Percentiles rank a stretch among this genome's conserved stretches.
phyloP scores from a whole-genome alignment of 1,140 invertebrate genomes.

The Drosophila lini region DNA sequence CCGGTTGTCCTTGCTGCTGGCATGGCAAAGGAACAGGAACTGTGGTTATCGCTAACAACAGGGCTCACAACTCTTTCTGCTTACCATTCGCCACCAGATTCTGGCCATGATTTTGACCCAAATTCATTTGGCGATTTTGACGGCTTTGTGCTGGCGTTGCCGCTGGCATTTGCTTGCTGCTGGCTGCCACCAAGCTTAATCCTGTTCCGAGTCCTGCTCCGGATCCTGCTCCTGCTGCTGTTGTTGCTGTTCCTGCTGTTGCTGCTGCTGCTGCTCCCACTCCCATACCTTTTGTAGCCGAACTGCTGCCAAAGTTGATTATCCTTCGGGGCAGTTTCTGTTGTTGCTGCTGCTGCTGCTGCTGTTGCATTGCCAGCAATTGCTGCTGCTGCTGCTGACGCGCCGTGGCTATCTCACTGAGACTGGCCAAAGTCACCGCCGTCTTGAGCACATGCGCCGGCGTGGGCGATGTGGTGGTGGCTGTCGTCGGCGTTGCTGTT shows the following conservation, averaged over 20 bases:
- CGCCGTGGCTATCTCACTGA: conserved; percentile 77
- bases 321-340: conserved; percentile 67
- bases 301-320: conserved; percentile 65
- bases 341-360: conserved; percentile 57
- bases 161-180: conserved; percentile 24
- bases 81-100: conserved; percentile 65
- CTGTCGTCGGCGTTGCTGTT: conserved; percentile 20
- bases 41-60: conserved; percentile 49
- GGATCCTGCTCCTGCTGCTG: not conserved
- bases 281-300: conserved; percentile 45
- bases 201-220: conserved; percentile 11
- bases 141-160: not conserved
- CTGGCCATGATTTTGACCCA: conserved; percentile 16
- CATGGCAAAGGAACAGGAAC: conserved; percentile 39
- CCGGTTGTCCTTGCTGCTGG: conserved; percentile 43
- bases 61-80: conserved; percentile 64
- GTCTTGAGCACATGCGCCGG: conserved; percentile 79
- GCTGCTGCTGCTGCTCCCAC: conserved; percentile 21
- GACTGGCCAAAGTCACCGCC: conserved; percentile 76
- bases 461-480: conserved; percentile 56
- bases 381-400: conserved; percentile 67
- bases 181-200: conserved; percentile 25
- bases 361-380: conserved; percentile 53
- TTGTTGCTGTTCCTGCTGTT: conserved; percentile 3
- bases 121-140: conserved; percentile 26